These are phyloP conservation scores for Spicauda simplicius DNA, from an alignment of 2,888 invertebrate species.

Conservation along the genomic window DNA sequence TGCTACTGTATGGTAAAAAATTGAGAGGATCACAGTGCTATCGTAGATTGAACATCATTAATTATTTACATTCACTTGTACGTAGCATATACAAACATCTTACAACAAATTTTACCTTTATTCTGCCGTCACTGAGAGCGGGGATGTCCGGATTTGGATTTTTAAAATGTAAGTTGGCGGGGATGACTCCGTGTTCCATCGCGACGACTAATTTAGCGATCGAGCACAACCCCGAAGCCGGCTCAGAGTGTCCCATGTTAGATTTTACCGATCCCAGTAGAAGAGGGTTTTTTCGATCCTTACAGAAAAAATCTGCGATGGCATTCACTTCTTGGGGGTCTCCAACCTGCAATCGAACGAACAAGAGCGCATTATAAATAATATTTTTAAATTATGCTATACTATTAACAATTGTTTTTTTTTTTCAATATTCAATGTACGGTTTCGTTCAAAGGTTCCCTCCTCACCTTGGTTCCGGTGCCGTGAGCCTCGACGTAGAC, in stretches of 20 bases:
- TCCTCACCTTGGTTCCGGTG: constrained; percentile 95
- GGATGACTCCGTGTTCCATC: constrained; percentile 96
- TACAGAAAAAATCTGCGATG: constrained; percentile 96
- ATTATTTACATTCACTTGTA: no score
- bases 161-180: constrained; percentile 95
- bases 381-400: no score
- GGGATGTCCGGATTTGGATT: constrained; percentile 96
- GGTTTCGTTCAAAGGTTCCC: no score
- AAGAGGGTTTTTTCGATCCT: constrained; percentile 90
- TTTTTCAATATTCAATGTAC: no score
- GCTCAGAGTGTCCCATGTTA: constrained; percentile 99
- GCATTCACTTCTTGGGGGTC: constrained; percentile 99
- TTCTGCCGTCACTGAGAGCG: constrained; percentile 93
- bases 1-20: no score
- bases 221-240: constrained; percentile 95
- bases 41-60: no score
- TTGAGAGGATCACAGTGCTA: no score
- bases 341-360: constrained; percentile 86
- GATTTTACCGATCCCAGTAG: constrained; percentile 98
- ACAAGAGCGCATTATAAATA: constrained; percentile 1
- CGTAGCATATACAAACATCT: no score
- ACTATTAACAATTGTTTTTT: no score
- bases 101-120: constrained; percentile 86
- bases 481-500: constrained; percentile 98
- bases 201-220: constrained; percentile 96